Evolutionary conservation across 2,113 vertebrate genomes (phyloP), one percentile per base, ranked within the genome.

Genomic region (Tyto alba): DNA sequence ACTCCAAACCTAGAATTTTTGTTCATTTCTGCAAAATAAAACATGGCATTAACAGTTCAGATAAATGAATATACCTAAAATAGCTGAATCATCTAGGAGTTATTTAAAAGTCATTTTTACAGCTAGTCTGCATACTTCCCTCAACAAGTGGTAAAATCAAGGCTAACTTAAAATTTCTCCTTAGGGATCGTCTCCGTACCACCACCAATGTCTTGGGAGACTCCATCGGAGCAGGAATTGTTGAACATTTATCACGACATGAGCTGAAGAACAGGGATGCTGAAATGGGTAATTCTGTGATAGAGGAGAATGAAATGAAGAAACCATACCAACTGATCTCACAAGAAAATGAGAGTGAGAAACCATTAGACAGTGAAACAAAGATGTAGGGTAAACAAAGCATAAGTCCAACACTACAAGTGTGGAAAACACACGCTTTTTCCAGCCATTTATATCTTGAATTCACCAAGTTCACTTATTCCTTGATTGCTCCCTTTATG

Each of bases 191-290:
- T 71, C 97, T 99, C 48, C 99, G 99, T 48, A 99, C 99, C 81
- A 98, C 98, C 72, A 99, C 99, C 52, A 99, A 99, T 0, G 99
- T 99, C 38, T 96, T 99, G 27, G 99, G 99, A 91, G 99, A 99
- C 94, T 99, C 99, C 15, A 99, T 99, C 0, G 99, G 99, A 21
- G 99, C 99, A 1, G 99, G 99, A 21, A 99, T 99, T 30, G 98
- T 99, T 20, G 99, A 99, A 93, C 99, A 99, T 83, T 97, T 99
- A 96, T 99, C 99, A 30, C 98, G 99, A 34, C 99, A 99, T 0
- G 99, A 99, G 95, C 95, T 99, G 81, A 97, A 98, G 91, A 98
- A 92, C 41, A 98, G 88, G 36, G 99, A 99, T 87, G 96, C 97
- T 0, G 99, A 99, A 88, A 98, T 98, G 96, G 99, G 99, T 12